Conservation (phyloP, 2,113 vertebrate species). For the Ovis aries region DNA sequence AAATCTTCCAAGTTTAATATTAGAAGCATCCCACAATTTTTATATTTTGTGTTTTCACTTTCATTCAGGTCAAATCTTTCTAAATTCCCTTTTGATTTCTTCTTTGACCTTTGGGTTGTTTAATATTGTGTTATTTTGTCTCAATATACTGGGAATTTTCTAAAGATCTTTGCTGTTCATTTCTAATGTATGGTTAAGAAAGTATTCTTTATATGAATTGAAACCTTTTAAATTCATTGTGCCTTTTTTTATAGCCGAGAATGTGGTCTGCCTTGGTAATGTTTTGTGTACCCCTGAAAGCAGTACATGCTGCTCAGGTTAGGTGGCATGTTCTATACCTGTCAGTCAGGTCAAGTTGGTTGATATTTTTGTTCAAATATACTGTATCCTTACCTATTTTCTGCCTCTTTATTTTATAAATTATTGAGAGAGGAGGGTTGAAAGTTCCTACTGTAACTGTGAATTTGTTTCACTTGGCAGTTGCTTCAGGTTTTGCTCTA, state of each 20-base stretch:
- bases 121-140: not conserved
- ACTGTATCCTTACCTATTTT: not conserved
- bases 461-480: not conserved
- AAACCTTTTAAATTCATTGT: not conserved
- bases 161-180: not conserved
- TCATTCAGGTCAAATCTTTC: not conserved
- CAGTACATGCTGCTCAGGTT: not conserved
- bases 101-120: not conserved
- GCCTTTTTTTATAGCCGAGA: not conserved
- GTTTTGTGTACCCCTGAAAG: not conserved
- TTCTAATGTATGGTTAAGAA: not conserved
- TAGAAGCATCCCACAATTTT: not conserved
- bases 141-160: not conserved
- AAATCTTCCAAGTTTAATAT: not conserved
- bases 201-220: not conserved
- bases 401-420: not conserved
- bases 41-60: not conserved
- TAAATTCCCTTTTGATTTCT: not conserved
- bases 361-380: not conserved
- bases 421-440: not conserved
- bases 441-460: not conserved
- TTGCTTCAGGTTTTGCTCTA: not conserved
- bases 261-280: not conserved
- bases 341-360: not conserved
- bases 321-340: not conserved